phyloP scores from a whole-genome alignment of 2,797 vertebrate species.

The Etheostoma nigrum region DNA sequence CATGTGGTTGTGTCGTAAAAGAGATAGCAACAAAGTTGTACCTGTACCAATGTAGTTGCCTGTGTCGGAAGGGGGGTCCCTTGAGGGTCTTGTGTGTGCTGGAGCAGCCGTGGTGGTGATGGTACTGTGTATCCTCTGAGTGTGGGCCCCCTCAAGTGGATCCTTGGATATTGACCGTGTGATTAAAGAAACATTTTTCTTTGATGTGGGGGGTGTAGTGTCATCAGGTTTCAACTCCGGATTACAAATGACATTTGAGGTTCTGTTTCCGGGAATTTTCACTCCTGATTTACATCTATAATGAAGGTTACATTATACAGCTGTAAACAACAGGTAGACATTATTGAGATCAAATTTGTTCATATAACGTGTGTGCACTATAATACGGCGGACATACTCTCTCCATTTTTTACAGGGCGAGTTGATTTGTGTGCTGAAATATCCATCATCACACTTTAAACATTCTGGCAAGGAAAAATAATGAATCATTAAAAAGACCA shows the following conservation, averaged over 20 bases:
- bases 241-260: conserved; percentile 64
- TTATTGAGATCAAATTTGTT: not conserved
- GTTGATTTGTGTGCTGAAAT: conserved; percentile 18
- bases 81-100: rapidly evolving
- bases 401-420: conserved; percentile 63
- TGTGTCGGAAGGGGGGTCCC: not conserved
- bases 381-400: conserved; percentile 62
- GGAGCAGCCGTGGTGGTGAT: not conserved
- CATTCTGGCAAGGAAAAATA: conserved; percentile 17
- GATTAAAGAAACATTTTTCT: not conserved
- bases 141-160: conserved; percentile 4
- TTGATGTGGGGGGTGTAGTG: conserved; percentile 2
- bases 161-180: not conserved
- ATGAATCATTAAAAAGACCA: not conserved
- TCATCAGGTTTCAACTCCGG: rapidly evolving
- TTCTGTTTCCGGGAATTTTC: conserved; percentile 37
- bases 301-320: not conserved
- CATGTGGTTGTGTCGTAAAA: not conserved
- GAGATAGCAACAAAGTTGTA: conserved; percentile 29
- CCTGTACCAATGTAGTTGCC: conserved; percentile 55
- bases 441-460: conserved; percentile 59
- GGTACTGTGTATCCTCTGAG: not conserved
- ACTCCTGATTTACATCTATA: conserved; percentile 71
- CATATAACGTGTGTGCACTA: not conserved
- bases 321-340: not conserved